phyloP scores from a whole-genome alignment of 2,888 invertebrate genomes.

The Lasioglossum marginatum region DNA sequence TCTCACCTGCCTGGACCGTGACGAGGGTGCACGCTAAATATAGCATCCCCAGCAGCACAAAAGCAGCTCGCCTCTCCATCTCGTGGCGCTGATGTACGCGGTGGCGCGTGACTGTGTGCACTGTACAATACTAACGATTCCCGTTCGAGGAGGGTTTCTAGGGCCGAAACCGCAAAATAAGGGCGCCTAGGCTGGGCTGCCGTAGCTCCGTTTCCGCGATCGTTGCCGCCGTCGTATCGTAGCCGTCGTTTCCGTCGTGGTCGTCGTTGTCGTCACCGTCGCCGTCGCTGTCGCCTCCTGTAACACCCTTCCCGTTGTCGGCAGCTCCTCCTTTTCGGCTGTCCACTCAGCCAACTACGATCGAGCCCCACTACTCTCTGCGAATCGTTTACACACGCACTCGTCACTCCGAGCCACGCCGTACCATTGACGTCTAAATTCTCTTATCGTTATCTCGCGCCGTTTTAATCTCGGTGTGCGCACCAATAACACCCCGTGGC shows the following conservation, averaged over 20 bases:
- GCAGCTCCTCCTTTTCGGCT: conserved; percentile 60
- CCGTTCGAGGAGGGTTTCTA: conserved; percentile 48
- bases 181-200: conserved; percentile 49
- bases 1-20: conserved; percentile 82
- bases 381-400: conserved; percentile 63
- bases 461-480: conserved; percentile 60
- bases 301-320: conserved; percentile 52
- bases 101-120: conserved; percentile 73
- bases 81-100: conserved; percentile 75
- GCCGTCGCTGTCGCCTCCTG: conserved; percentile 50
- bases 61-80: conserved; percentile 81
- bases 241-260: conserved; percentile 38
- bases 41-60: conserved; percentile 81
- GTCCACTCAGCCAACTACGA: conserved; percentile 63
- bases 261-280: conserved; percentile 45
- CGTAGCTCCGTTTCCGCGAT: conserved; percentile 52
- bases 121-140: conserved; percentile 66
- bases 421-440: conserved; percentile 67
- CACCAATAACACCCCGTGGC: conserved; percentile 46
- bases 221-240: conserved; percentile 48
- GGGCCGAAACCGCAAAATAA: conserved; percentile 38
- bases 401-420: conserved; percentile 64
- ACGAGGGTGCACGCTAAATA: conserved; percentile 82
- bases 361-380: conserved; percentile 59
- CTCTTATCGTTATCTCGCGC: conserved; percentile 70